Base-by-base conservation (phyloP, 2,113 vertebrate genomes). In the Rutilus rutilus region DNA sequence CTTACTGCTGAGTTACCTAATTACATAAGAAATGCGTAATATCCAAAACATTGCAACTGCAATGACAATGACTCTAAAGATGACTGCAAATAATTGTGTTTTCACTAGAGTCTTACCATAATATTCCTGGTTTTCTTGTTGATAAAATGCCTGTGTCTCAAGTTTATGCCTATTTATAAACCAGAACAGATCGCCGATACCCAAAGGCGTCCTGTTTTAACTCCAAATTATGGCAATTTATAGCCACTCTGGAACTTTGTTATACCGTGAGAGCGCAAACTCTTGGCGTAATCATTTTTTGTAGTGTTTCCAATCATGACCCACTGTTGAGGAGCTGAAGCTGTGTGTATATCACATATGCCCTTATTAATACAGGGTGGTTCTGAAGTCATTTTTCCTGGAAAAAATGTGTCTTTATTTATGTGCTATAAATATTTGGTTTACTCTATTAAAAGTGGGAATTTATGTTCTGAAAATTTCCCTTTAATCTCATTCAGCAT, bases 351-450 rank as follows among this genome's bases (percentile, higher is more conserved):
- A n/a, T 47, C 15, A 45, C 1, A 1, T 8, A 14, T n/a, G 10
- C 10, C 23, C 23, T 45, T 2, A 45, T 25, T 74, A 25, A 47
- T 15, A 27, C n/a, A 50, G 6, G 14, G 23, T 73, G 5, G 12
- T 23, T n/a, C 23, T 45, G 10, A 5, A n/a, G 69, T 23, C 14
- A 14, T 45, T n/a, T 12, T 5, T 23, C 36, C 23, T 73, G 33
- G 15, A 19, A 54, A 52, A 52, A 15, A 52, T 2, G 11, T 65
- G 25, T 0, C 15, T 67, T 33, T 67, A 30, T 67, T 33, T 65
- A 30, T 33, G n/a, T 25, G 59, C 27, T 30, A 33, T 30, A n/a
- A n/a, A 33, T 54, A 82, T 60, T 88, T 83, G 64, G 11, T 9
- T 57, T 57, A 23, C 6, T 23, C 19, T 9, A 52, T 17, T 15